Conservation (phyloP, 2,797 vertebrate genomes). For the Acropternis orthonyx region DNA sequence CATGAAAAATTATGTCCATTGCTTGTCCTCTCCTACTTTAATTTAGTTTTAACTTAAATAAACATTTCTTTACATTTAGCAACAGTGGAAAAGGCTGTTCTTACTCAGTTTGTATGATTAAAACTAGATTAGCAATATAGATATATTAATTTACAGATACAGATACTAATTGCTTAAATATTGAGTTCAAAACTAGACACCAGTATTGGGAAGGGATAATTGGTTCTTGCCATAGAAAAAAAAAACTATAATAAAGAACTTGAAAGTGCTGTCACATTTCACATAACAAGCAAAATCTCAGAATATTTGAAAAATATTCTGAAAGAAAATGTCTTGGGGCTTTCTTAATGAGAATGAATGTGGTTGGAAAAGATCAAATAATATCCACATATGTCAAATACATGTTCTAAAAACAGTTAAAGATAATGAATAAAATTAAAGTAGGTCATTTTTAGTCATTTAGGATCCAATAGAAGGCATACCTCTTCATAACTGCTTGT, state of each 20-base stretch:
- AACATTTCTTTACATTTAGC: conserved; percentile 72
- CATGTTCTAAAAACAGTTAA: conserved; percentile 79
- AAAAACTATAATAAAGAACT: conserved; percentile 84
- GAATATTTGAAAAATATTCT: conserved; percentile 84
- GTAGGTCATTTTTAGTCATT: conserved; percentile 79
- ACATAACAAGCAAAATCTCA: conserved; percentile 81
- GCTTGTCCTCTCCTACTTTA: conserved; percentile 36
- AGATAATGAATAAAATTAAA: conserved; percentile 84
- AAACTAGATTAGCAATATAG: conserved; percentile 77
- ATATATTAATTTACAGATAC: conserved; percentile 81
- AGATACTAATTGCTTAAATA: conserved; percentile 83
- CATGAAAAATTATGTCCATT: conserved; percentile 45
- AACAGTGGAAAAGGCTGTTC: conserved; percentile 59
- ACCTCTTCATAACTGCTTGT: conserved; percentile 68
- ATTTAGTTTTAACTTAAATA: conserved; percentile 71
- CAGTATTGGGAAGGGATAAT: conserved; percentile 77
- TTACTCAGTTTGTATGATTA: conserved; percentile 78
- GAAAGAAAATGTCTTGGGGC: conserved; percentile 81
- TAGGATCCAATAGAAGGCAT: conserved; percentile 73
- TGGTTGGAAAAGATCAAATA: conserved; percentile 87
- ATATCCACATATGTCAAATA: conserved; percentile 80
- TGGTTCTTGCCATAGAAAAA: conserved; percentile 78
- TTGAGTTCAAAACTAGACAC: conserved; percentile 77
- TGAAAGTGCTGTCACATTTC: conserved; percentile 86
- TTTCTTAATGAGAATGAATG: conserved; percentile 83